Evolutionary conservation across 2,888 invertebrate species (phyloP).

Genomic region (Acrobasis repandana): DNA sequence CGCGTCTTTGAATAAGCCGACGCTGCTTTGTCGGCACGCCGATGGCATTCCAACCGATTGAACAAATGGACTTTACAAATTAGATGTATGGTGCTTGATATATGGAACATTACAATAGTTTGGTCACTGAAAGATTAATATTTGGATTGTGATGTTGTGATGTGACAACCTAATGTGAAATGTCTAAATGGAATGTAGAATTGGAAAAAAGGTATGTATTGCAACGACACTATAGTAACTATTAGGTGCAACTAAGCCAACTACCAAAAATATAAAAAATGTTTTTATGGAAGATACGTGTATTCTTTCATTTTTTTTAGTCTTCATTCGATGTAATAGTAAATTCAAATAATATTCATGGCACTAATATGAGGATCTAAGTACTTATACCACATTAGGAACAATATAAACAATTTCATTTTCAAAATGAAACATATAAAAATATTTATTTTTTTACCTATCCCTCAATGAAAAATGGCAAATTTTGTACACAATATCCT

Average conservation of each 20-base stretch:
- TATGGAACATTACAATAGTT: background rate
- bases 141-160: background rate
- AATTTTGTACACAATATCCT: slow-evolving; percentile 47
- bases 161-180: background rate
- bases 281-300: slow-evolving; percentile 28
- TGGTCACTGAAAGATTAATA: background rate
- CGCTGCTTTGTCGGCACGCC: too few relatives aligned
- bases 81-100: background rate
- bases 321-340: slow-evolving; percentile 71
- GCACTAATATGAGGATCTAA: slow-evolving; percentile 65
- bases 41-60: too few relatives aligned
- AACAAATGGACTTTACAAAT: too few relatives aligned
- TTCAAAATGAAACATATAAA: slow-evolving; percentile 64
- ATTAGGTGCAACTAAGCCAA: background rate
- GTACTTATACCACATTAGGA: slow-evolving; percentile 64
- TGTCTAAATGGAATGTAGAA: slow-evolving; percentile 3
- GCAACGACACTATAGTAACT: background rate
- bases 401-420: slow-evolving; percentile 59
- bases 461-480: slow-evolving; percentile 48
- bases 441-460: slow-evolving; percentile 55
- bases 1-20: too few relatives aligned
- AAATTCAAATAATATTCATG: slow-evolving; percentile 59
- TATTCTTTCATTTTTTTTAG: slow-evolving; percentile 58
- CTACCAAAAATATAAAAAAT: slow-evolving; percentile 17
- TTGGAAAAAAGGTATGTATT: background rate